These are phyloP conservation scores for Pseudolaguvia tuberculata DNA, from an alignment of 2,113 vertebrate genomes.

Conservation along the genomic window DNA sequence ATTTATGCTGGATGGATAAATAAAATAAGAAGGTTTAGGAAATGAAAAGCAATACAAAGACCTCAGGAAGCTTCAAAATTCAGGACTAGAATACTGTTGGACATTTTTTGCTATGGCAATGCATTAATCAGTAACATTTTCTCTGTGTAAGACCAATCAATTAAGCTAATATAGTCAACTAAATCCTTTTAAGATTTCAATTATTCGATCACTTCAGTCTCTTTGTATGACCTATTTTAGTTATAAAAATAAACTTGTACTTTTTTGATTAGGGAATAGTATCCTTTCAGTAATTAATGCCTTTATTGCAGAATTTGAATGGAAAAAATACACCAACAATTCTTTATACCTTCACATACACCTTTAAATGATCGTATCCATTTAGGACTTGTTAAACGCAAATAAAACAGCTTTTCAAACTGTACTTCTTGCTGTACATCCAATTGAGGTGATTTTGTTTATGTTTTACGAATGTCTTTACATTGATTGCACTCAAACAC, in stretches of 20 bases:
- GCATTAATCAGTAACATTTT: conserved; percentile 22
- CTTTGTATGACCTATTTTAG: neutral
- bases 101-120: conserved; percentile 14
- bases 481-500: conserved; percentile 5
- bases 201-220: conserved; percentile 7
- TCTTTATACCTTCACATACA: neutral
- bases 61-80: conserved; percentile 67
- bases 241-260: neutral
- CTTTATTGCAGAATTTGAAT: neutral
- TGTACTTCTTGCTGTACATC: conserved; percentile 20
- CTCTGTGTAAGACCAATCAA: neutral
- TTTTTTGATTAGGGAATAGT: neutral
- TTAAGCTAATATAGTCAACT: conserved; percentile 1
- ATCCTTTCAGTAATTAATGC: neutral
- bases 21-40: neutral
- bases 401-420: conserved; percentile 6
- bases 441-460: conserved; percentile 19
- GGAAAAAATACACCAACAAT: neutral
- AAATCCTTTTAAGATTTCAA: neutral
- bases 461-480: conserved; percentile 14
- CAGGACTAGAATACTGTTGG: conserved; percentile 19
- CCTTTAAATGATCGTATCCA: neutral
- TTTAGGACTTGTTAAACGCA: neutral
- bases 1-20: conserved; percentile 4
- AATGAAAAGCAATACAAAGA: conserved; percentile 65